Conservation (phyloP, 2,888 invertebrate species). For the Andrena bicolor region DNA sequence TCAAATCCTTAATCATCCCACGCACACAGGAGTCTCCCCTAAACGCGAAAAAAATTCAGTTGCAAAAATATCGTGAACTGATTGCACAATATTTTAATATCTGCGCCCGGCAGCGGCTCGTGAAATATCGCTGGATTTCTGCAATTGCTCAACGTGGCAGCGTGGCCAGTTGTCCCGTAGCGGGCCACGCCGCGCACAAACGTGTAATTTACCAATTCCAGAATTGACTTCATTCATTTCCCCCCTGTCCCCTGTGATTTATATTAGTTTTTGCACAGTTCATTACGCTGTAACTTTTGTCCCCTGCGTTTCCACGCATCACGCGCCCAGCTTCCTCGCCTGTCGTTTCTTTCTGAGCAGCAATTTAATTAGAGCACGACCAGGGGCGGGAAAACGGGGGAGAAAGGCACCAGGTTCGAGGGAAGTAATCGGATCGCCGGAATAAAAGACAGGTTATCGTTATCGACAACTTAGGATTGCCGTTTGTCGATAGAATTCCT, state of each 20-base stretch:
- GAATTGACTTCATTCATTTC: slow-evolving; percentile 18
- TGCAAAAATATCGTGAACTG: slow-evolving; percentile 1
- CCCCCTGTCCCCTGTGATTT: slow-evolving; percentile 12
- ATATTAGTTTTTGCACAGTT: neutral
- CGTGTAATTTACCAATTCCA: slow-evolving; percentile 29
- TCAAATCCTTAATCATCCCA: neutral
- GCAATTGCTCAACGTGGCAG: neutral
- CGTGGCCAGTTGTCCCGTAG: slow-evolving; percentile 5
- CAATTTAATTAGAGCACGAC: slow-evolving; percentile 13
- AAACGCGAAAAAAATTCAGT: neutral
- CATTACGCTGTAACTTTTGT: neutral
- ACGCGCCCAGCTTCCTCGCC: neutral
- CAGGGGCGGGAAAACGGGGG: neutral
- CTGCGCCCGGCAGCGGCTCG: neutral
- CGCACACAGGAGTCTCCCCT: neutral
- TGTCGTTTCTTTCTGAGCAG: neutral
- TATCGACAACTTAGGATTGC: slow-evolving; percentile 14
- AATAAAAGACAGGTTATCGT: slow-evolving; percentile 24
- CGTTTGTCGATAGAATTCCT: slow-evolving; percentile 7
- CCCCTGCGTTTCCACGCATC: neutral
- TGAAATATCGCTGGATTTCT: slow-evolving; percentile 18
- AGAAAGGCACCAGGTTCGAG: neutral
- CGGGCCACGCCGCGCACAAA: slow-evolving; percentile 12
- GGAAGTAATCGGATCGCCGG: slow-evolving; percentile 20
- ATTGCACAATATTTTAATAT: slow-evolving; percentile 1